Percentiles rank a stretch among this genome's conserved stretches.
phyloP scores from a whole-genome alignment of 53 echinoderm and acorn worm species.

The Patiria pectinifera region DNA sequence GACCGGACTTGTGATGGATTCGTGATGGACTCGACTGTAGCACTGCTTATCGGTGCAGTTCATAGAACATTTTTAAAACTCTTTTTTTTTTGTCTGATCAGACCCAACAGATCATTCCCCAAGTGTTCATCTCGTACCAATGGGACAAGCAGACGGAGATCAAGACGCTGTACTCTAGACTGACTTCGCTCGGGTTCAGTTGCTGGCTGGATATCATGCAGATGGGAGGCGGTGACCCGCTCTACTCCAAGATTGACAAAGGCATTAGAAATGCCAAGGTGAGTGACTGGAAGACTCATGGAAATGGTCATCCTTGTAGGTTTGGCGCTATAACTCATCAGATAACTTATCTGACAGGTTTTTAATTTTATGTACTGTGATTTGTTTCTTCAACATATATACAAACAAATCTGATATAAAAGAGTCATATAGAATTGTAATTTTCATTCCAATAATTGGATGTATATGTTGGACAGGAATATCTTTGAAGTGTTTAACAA shows the following conservation, averaged over 20 bases:
- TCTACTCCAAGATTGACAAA: slow-evolving; percentile 95
- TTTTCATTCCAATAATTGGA: no score
- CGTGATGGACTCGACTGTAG: neutral
- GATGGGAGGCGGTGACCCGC: slow-evolving; percentile 95
- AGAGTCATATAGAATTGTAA: no score
- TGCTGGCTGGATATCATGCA: slow-evolving; percentile 94
- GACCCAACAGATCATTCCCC: slow-evolving; percentile 48
- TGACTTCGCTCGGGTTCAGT: slow-evolving; percentile 84
- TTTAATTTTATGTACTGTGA: no score
- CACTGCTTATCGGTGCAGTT: neutral
- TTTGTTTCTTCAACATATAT: no score
- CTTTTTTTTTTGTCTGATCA: neutral
- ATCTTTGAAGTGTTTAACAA: no score
- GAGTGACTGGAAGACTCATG: neutral
- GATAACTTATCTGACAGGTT: no score
- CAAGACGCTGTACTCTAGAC: slow-evolving; percentile 83
- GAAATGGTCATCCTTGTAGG: neutral
- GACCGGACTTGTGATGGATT: neutral
- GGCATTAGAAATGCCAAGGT: slow-evolving; percentile 97
- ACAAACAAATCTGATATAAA: no score
- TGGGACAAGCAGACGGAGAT: slow-evolving; percentile 92
- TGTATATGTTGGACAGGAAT: no score
- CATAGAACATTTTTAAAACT: neutral
- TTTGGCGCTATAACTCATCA: no score
- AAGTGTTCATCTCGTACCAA: slow-evolving; percentile 97